Evolutionary conservation across 2,888 invertebrate genomes (phyloP).

Genomic region (Alitta virens): DNA sequence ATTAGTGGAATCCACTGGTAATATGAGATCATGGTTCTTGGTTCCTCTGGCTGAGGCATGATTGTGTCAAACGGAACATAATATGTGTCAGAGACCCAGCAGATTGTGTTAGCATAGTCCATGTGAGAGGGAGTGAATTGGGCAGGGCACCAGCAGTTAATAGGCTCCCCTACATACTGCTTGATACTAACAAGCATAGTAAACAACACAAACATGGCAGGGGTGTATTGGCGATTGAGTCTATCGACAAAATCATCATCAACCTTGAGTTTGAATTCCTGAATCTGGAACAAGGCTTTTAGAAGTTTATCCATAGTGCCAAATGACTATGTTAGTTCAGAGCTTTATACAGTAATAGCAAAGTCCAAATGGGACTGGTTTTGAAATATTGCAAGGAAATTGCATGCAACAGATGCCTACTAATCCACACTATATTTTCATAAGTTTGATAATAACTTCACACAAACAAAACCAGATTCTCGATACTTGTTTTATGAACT

Average conservation of each 20-base stretch:
- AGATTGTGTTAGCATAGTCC: slow-evolving; percentile 61
- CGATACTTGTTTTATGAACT: no score
- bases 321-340: no score
- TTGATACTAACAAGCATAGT: slow-evolving; percentile 54
- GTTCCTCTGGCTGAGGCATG: slow-evolving; percentile 50
- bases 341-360: no score
- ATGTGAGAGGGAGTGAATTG: slow-evolving; percentile 60
- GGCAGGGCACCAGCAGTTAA: slow-evolving; percentile 70
- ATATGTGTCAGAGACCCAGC: slow-evolving; percentile 61
- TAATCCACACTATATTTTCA: no score
- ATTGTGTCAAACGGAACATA: slow-evolving; percentile 58
- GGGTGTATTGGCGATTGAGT: slow-evolving; percentile 54
- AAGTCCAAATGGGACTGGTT: no score
- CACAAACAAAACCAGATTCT: no score
- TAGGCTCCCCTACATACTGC: slow-evolving; percentile 56
- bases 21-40: slow-evolving; percentile 50
- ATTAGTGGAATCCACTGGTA: slow-evolving; percentile 58
- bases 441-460: no score
- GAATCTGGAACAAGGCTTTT: slow-evolving; percentile 26
- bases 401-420: no score
- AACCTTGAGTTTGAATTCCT: slow-evolving; percentile 48
- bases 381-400: no score
- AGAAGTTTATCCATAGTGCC: slow-evolving; percentile 24
- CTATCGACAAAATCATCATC: slow-evolving; percentile 56
- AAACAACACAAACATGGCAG: slow-evolving; percentile 52